Evolutionary conservation across 2,888 invertebrate genomes (phyloP), one percentile per base, ranked within the genome.

Genomic region (Quadroppia sp.): DNA sequence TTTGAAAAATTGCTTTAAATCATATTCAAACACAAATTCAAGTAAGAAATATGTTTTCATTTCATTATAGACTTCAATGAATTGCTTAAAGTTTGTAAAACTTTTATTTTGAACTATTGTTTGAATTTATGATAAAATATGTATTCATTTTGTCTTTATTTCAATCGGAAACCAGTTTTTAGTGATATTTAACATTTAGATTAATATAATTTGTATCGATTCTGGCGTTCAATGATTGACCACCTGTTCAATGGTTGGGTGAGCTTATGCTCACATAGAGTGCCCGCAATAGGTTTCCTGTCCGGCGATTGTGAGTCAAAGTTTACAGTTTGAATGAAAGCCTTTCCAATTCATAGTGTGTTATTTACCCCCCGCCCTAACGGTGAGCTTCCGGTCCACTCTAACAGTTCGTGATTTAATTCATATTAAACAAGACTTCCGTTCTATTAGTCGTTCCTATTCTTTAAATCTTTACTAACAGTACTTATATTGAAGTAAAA

Each of bases 351-450:
- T 61, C 61, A 61, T 30, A 42, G 67, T 23, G 23, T 67, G 67
- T 67, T n/a, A 67, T 11, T 6, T n/a, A 25, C 11, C 20, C 32
- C 17, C 25, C 61, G 61, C 67, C 67, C 67, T 67, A 42, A 67
- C 67, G 67, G 67, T 67, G 67, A 42, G 67, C 23, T 67, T 67
- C 67, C 67, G 40, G 67, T 67, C 67, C 67, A 23, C n/a, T 11
- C 2, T 40, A 67, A 67, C 67, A 67, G 67, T 61, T 61, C 32
- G 61, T 40, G 42, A 67, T 67, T 67, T 67, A 67, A 67, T n/a
- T 67, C n/a, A 67, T 42, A 67, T 30, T 32, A 61, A 61, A 67
- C 4, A 11, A 25, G 13, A 67, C 67, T 67, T 67, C 67, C 67
- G 67, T 67, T 64, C 64, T 36, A 20, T 64, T 30, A 30, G 11